A percentile compares a stretch with the other conserved stretches of the same genome.
These are phyloP conservation scores for Chloroceryle aenea DNA, from an alignment of 2,113 vertebrate genomes.

Conservation along the genomic window DNA sequence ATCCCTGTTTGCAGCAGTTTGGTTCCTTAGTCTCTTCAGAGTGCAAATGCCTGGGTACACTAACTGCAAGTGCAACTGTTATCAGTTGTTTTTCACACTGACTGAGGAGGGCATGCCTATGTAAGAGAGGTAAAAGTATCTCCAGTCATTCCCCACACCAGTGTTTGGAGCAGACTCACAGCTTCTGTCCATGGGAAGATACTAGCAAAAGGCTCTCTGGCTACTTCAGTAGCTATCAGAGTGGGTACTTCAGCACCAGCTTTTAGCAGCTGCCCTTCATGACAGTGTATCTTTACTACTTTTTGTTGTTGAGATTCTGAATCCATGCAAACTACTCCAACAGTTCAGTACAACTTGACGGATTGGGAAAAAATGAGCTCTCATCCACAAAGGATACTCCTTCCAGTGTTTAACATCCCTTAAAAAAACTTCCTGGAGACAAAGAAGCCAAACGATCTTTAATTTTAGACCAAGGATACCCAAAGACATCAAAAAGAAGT, in stretches of 20 bases:
- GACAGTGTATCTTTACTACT: not conserved
- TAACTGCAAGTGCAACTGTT: not conserved
- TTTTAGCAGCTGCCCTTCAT: not conserved
- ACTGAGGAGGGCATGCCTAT: not conserved
- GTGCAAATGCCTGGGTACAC: rapidly evolving
- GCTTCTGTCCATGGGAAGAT: not conserved
- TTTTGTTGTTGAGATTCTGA: not conserved
- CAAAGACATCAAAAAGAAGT: not conserved
- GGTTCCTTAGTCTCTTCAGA: not conserved
- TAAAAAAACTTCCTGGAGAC: not conserved
- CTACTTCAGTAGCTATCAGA: not conserved
- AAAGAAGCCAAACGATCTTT: not conserved
- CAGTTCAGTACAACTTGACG: not conserved
- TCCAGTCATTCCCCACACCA: too few species aligned
- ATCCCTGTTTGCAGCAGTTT: not conserved
- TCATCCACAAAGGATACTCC: not conserved
- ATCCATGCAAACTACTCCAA: not conserved
- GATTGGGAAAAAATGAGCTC: not conserved
- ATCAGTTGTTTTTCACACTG: not conserved
- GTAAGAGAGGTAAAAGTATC: not conserved
- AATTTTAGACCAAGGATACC: slow-evolving; percentile 30
- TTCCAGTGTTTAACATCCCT: not conserved
- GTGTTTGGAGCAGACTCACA: not conserved
- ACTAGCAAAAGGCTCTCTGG: not conserved
- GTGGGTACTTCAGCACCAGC: not conserved